Base-by-base conservation (phyloP, 2,888 invertebrate species). In the Hanleya hanleyi region DNA sequence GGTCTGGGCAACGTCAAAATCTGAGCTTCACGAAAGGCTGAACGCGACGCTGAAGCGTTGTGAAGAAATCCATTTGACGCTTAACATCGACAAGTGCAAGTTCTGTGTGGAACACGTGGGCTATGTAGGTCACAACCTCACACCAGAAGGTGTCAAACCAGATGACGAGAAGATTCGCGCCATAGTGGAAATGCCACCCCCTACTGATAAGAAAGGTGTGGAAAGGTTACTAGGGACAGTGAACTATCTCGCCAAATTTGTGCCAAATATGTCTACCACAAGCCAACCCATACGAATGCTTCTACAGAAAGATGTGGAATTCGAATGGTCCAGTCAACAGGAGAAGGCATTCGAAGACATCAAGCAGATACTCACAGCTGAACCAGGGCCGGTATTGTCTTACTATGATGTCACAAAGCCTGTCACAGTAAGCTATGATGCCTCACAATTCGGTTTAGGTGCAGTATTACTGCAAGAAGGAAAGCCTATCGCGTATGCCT, bases 171-270 rank as follows among this genome's bases (percentile, higher is more conserved):
- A 47, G 22, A 47, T 47, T 47, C 47, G 9, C 7, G 26, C 62
- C 33, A 12, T 62, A 32, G 33, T 7, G 15, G 33, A 62, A 7
- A 62, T 62, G 62, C 26, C 62, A 33, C 9, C 32, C 7, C 62
- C 62, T 75, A 15, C 5, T 50, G 61, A 50, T 12, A 41, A 64
- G 26, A 33, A 64, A 22, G 66, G 72, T 38, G 33, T 78, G 26
- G 65, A 75, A 71, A 75, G 61, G 22, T 36, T 80, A 0, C 38
- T 79, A 0, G 77, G 77, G 7, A 80, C 70, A 73, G 69, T 77
- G 4, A 76, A 36, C 1, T 78, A 79, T 33, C 51, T 77, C 0
- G 33, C 69, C 18, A 74, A 76, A 35, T 78, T 78, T 65, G 50
- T 69, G 18, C 75, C 76, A 57, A 77, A 74, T 41, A 29, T 76